Evolutionary conservation across 2,113 vertebrate species (phyloP).

Genomic region (Sorex fumeus): DNA sequence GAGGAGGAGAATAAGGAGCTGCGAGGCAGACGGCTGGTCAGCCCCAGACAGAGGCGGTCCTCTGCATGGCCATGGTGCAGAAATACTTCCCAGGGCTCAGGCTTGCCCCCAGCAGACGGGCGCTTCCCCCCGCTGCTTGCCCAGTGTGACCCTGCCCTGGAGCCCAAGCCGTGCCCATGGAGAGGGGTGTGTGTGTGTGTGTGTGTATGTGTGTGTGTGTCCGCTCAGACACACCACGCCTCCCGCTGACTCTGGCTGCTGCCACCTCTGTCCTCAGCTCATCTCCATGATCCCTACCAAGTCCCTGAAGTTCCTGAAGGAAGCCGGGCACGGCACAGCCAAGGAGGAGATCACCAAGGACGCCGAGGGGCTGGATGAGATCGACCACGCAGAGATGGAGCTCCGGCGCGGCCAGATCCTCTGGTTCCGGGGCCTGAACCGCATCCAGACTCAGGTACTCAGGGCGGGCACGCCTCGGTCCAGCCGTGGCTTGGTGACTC

Average conservation of each 20-base stretch:
- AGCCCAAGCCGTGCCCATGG: not conserved
- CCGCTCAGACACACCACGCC: no score
- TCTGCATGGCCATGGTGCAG: not conserved
- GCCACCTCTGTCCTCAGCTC: conserved; percentile 81
- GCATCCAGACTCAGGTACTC: conserved; percentile 98
- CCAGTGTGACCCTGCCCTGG: not conserved
- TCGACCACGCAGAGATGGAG: conserved; percentile 98
- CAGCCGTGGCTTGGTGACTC: not conserved
- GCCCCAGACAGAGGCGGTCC: not conserved
- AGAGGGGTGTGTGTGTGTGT: no score
- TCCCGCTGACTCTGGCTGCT: not conserved
- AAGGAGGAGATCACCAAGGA: conserved; percentile 95
- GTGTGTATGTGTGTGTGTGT: no score
- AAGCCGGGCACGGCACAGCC: conserved; percentile 95
- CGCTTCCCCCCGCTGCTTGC: no score
- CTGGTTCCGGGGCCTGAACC: conserved; percentile 99
- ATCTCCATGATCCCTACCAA: conserved; percentile 95
- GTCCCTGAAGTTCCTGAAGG: conserved; percentile 97
- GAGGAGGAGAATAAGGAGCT: not conserved
- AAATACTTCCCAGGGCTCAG: not conserved
- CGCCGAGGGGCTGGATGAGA: conserved; percentile 94
- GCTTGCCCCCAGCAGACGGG: not conserved
- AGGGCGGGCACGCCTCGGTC: not conserved
- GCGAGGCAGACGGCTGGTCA: not conserved
- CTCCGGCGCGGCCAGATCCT: conserved; percentile 97